These are phyloP conservation scores for Nomada fabriciana DNA, from an alignment of 2,888 invertebrate genomes.

Conservation along the genomic window DNA sequence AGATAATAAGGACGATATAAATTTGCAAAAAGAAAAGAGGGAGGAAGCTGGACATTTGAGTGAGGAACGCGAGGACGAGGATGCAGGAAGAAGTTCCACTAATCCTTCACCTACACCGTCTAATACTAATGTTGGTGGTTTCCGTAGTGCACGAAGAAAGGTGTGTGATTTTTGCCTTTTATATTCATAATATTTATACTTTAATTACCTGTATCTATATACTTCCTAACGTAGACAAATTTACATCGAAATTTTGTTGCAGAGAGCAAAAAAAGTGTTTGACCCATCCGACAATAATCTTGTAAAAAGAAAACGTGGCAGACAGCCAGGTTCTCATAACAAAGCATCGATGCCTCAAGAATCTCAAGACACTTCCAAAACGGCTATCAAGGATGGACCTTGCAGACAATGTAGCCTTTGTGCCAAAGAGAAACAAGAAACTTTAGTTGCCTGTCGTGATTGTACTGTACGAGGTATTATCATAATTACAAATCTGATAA, in stretches of 20 bases:
- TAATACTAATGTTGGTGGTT: conserved; percentile 78
- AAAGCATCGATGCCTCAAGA: conserved; percentile 84
- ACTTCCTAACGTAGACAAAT: neutral
- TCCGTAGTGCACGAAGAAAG: conserved; percentile 82
- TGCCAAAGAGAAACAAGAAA: conserved; percentile 85
- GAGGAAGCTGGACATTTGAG: conserved; percentile 74
- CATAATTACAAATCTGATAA: conserved; percentile 40
- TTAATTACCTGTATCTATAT: neutral
- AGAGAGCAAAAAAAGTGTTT: conserved; percentile 93
- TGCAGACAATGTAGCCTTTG: conserved; percentile 81
- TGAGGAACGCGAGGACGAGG: conserved; percentile 84
- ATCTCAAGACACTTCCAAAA: conserved; percentile 74
- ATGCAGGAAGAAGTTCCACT: conserved; percentile 85
- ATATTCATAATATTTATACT: neutral
- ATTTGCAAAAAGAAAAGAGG: conserved; percentile 73
- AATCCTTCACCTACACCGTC: conserved; percentile 82
- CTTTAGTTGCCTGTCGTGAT: conserved; percentile 89
- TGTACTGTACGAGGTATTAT: conserved; percentile 89
- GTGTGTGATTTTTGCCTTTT: conserved; percentile 61
- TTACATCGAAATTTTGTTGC: conserved; percentile 56
- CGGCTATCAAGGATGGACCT: conserved; percentile 77
- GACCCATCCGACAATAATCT: conserved; percentile 94
- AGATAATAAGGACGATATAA: conserved; percentile 73
- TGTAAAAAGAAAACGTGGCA: conserved; percentile 89
- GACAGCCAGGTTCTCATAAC: conserved; percentile 88